Percentiles rank a stretch among this genome's conserved stretches.
Conservation (phyloP, 2,888 invertebrate genomes). For the Ramazzottius varieornatus region DNA sequence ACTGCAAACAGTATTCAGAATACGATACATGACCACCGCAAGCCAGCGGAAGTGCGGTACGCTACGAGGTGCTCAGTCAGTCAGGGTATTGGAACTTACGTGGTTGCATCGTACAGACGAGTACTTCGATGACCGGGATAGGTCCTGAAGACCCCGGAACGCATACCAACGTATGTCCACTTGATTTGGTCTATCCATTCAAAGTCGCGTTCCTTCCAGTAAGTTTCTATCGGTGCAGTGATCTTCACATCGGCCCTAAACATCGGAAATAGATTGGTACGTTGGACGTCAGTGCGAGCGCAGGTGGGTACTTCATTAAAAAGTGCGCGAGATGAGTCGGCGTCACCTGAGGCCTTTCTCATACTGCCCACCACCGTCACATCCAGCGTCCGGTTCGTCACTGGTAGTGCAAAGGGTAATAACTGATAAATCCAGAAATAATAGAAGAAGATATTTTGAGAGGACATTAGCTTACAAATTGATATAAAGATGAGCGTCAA, state of each 20-base stretch:
- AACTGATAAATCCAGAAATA: not conserved
- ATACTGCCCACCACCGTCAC: constrained; percentile 17
- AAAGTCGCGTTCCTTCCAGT: constrained; percentile 20
- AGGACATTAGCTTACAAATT: constrained; percentile 11
- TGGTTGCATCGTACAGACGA: constrained; percentile 22
- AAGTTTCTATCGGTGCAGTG: constrained; percentile 22
- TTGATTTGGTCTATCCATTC: constrained; percentile 23
- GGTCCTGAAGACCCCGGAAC: constrained; percentile 25
- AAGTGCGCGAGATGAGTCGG: too few species aligned
- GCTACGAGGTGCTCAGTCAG: too few species aligned
- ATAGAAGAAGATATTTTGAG: not conserved
- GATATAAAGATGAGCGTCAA: constrained; percentile 23
- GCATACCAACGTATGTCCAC: constrained; percentile 24
- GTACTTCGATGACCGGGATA: constrained; percentile 24
- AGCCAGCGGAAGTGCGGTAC: too few species aligned
- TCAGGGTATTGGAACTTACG: too few species aligned
- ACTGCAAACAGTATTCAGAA: too few species aligned
- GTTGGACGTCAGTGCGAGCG: too few species aligned
- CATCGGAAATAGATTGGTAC: too few species aligned
- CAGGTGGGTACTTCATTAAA: too few species aligned
- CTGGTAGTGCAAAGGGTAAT: constrained; percentile 9
- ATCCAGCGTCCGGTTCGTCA: constrained; percentile 16
- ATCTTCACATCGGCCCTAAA: constrained; percentile 23
- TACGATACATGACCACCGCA: too few species aligned
- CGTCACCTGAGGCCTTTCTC: constrained; percentile 23